These are phyloP conservation scores for Acrobasis repandana DNA, from an alignment of 2,888 invertebrate genomes.

Conservation along the genomic window DNA sequence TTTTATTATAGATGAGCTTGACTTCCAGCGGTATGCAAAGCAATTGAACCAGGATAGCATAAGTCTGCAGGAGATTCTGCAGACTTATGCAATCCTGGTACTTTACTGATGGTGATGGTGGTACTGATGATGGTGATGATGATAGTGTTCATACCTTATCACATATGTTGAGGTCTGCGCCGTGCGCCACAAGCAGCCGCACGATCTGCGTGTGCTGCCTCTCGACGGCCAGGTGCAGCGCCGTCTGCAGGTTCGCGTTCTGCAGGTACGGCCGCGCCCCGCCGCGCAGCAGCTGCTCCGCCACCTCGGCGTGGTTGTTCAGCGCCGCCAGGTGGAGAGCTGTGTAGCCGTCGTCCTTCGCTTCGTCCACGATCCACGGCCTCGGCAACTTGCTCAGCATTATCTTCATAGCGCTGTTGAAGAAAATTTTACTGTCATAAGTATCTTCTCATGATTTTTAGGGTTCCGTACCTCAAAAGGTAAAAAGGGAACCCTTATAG, in stretches of 20 bases:
- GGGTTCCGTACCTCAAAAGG: no score
- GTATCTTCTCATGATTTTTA: no score
- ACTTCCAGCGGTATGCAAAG: no score
- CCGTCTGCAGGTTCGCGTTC: conserved; percentile 97
- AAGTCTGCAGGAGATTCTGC: no score
- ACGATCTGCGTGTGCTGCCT: conserved; percentile 99
- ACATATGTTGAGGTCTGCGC: conserved; percentile 96
- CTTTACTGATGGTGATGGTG: no score
- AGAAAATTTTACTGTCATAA: not conserved
- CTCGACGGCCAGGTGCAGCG: conserved; percentile 97
- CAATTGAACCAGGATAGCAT: no score
- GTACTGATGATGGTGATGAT: no score
- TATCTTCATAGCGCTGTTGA: conserved; percentile 96
- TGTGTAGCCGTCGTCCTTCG: conserved; percentile 99
- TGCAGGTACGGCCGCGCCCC: conserved; percentile 97
- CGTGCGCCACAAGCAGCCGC: conserved; percentile 94
- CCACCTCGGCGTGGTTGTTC: conserved; percentile 98
- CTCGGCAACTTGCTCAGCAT: conserved; percentile 95
- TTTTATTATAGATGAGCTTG: no score
- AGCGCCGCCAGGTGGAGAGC: conserved; percentile 97
- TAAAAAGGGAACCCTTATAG: no score
- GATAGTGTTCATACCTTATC: conserved; percentile 91
- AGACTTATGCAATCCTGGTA: no score
- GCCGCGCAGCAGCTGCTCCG: conserved; percentile 94
- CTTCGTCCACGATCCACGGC: conserved; percentile 99